Percentiles rank a stretch among this genome's conserved stretches.
These are phyloP conservation scores for Parnassius glacialis DNA, from an alignment of 2,888 invertebrate species.

Conservation along the genomic window DNA sequence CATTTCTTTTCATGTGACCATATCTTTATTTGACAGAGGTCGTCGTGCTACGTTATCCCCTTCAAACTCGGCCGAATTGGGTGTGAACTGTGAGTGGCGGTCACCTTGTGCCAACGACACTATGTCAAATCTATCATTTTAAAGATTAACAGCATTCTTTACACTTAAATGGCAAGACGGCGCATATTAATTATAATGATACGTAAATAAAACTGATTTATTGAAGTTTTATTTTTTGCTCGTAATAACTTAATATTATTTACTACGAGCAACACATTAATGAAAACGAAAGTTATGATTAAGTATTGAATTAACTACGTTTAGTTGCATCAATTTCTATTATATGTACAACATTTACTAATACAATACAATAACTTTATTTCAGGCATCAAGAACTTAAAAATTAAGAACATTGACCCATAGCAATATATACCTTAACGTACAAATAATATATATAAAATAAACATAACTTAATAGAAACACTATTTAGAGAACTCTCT, in stretches of 20 bases:
- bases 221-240: conserved; percentile 11
- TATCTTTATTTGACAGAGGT: conserved; percentile 35
- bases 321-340: no score
- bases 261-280: neutral
- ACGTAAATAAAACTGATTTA: conserved; percentile 19
- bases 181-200: conserved; percentile 18
- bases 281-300: conserved; percentile 13
- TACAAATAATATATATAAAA: no score
- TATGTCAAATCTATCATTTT: conserved; percentile 25
- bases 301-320: neutral
- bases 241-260: conserved; percentile 7
- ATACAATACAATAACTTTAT: no score
- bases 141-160: conserved; percentile 28
- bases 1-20: conserved; percentile 3
- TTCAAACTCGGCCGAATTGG: conserved; percentile 41
- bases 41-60: conserved; percentile 41
- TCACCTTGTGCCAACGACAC: conserved; percentile 37
- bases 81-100: conserved; percentile 29
- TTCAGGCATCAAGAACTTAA: no score
- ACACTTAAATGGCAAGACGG: conserved; percentile 13
- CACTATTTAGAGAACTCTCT: no score
- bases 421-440: no score
- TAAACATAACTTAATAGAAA: no score
- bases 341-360: no score
- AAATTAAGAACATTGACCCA: no score